A percentile compares a stretch with the other conserved stretches of the same genome.
Evolutionary conservation across 1,140 invertebrate genomes (phyloP).

Genomic region (Sycophaga agraensis): DNA sequence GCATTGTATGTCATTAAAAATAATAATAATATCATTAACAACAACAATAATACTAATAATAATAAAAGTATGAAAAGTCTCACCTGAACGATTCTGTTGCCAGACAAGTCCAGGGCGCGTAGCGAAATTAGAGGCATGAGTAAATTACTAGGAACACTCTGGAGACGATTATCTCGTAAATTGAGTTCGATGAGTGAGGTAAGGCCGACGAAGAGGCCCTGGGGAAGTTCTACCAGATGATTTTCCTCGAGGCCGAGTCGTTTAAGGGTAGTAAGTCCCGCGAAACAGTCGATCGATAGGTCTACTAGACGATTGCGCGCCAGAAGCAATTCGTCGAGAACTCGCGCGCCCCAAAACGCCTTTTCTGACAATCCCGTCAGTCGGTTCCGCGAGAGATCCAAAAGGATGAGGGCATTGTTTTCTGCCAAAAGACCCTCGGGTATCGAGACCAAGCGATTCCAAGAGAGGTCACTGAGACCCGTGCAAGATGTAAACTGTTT

Average conservation of each 20-base stretch:
- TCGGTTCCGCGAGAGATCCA: slow-evolving; percentile 58
- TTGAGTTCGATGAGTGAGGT: slow-evolving; percentile 62
- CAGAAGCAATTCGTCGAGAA: slow-evolving; percentile 60
- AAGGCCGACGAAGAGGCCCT: slow-evolving; percentile 57
- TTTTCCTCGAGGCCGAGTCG: slow-evolving; percentile 74
- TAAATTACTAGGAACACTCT: slow-evolving; percentile 58
- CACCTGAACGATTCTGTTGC: no score
- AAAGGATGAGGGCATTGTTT: slow-evolving; percentile 46
- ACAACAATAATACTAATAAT: no score
- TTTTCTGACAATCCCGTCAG: slow-evolving; percentile 46
- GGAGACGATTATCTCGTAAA: slow-evolving; percentile 64
- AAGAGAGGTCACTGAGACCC: slow-evolving; percentile 66
- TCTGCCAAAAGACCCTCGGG: slow-evolving; percentile 54
- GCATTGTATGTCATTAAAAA: background rate
- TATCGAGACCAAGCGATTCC: slow-evolving; percentile 67
- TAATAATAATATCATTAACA: no score
- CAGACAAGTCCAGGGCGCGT: slow-evolving; percentile 48
- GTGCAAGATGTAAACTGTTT: background rate
- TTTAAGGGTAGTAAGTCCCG: slow-evolving; percentile 64
- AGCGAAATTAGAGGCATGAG: slow-evolving; percentile 60
- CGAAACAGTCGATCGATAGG: slow-evolving; percentile 62
- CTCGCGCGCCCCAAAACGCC: slow-evolving; percentile 48
- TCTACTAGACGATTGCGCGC: slow-evolving; percentile 52
- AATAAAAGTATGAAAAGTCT: no score
- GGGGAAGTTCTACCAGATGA: slow-evolving; percentile 62